Percentiles rank a stretch among this genome's conserved stretches.
Evolutionary conservation across 2,888 invertebrate genomes (phyloP).

Genomic region (Didymodactylos carnosus): DNA sequence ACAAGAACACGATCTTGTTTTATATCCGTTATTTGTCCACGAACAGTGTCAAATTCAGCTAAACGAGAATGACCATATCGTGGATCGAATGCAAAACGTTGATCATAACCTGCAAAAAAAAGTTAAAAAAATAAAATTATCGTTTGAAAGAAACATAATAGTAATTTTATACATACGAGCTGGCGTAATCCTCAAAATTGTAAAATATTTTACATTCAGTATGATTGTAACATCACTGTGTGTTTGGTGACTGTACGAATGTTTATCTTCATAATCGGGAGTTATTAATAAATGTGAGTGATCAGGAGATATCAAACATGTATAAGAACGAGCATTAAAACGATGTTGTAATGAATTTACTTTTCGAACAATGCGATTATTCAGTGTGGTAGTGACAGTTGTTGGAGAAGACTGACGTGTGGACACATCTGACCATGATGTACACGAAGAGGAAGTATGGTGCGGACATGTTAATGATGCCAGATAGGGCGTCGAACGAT

Average conservation of each 20-base stretch:
- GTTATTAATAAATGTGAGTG: neutral
- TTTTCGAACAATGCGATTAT: neutral
- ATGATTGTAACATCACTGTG: neutral
- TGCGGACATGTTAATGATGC: neutral
- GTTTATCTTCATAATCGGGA: slow-evolving; percentile 5
- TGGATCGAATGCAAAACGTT: slow-evolving; percentile 8
- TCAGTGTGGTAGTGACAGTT: neutral
- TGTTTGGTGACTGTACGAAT: neutral
- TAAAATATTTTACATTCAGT: neutral
- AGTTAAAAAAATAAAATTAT: too few species aligned
- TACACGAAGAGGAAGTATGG: neutral
- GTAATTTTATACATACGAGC: neutral
- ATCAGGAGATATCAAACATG: slow-evolving; percentile 1
- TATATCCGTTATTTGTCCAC: slow-evolving; percentile 2
- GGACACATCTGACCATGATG: neutral
- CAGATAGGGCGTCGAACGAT: neutral
- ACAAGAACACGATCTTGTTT: neutral
- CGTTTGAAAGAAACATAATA: too few species aligned
- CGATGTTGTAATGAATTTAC: neutral
- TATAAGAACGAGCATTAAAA: slow-evolving; percentile 1
- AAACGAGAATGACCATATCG: neutral
- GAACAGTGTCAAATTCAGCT: slow-evolving; percentile 7
- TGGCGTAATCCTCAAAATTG: neutral
- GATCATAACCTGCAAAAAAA: neutral
- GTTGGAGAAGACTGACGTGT: neutral